A percentile compares a stretch with the other conserved stretches of the same genome.
Evolutionary conservation across 2,113 vertebrate genomes (phyloP).

Genomic region (Salminus brasiliensis): DNA sequence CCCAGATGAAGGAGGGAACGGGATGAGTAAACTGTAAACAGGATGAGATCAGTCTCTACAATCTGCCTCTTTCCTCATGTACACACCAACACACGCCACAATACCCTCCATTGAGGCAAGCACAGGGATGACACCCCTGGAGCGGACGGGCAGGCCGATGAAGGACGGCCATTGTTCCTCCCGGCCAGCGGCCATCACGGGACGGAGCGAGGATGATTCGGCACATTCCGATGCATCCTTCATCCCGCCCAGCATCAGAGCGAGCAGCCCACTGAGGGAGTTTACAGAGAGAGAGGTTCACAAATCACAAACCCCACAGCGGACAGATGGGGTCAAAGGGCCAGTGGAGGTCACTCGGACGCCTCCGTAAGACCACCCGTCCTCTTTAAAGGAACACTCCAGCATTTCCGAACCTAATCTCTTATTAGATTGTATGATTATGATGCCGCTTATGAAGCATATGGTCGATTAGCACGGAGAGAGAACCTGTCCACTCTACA

Average conservation of each 20-base stretch:
- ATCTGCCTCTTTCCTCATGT: neutral
- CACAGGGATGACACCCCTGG: conserved; percentile 31
- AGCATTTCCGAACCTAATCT: neutral
- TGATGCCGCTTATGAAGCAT: too few species aligned
- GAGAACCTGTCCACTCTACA: neutral
- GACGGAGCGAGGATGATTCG: conserved; percentile 24
- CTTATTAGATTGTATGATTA: neutral
- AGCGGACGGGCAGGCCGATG: conserved; percentile 14
- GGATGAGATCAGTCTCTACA: neutral
- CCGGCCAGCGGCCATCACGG: conserved; percentile 18
- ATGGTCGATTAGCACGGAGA: too few species aligned
- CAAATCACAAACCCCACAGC: neutral
- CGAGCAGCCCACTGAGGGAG: neutral
- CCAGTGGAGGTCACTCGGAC: neutral
- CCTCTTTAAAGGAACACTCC: neutral
- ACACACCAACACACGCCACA: conserved; percentile 1
- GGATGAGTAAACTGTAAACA: conserved; percentile 16
- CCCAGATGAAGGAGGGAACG: conserved; percentile 14
- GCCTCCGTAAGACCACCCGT: neutral
- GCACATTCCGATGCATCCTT: conserved; percentile 33
- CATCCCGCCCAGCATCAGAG: neutral
- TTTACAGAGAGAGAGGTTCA: neutral
- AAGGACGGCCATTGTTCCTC: conserved; percentile 36
- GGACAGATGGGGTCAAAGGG: neutral
- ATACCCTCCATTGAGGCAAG: conserved; percentile 24